phyloP scores from a whole-genome alignment of 2,113 vertebrate genomes.

The Onychostoma macrolepis region DNA sequence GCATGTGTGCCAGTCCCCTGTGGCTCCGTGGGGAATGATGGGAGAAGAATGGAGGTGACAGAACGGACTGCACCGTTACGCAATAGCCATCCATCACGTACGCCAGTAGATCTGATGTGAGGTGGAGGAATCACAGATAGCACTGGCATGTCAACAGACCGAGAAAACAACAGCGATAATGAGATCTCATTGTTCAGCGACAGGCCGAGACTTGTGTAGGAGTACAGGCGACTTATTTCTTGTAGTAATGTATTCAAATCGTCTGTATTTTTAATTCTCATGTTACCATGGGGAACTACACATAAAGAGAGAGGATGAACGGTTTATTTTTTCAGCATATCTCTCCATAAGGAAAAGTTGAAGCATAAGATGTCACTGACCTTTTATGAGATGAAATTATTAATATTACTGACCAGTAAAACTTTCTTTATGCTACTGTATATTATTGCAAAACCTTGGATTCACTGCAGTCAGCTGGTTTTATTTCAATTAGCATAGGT shows the following conservation, averaged over 20 bases:
- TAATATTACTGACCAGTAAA: too few species aligned
- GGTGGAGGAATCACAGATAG: slow-evolving; percentile 6
- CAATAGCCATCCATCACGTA: neutral
- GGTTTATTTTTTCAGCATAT: neutral
- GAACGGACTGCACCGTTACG: neutral
- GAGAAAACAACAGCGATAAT: slow-evolving; percentile 24
- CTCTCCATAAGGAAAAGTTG: neutral
- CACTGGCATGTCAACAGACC: neutral
- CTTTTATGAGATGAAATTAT: neutral
- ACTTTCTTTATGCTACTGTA: neutral
- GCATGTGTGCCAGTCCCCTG: neutral
- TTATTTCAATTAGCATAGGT: neutral
- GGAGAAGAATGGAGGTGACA: slow-evolving; percentile 17
- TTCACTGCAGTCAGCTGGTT: neutral
- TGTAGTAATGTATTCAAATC: neutral
- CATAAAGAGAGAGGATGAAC: neutral
- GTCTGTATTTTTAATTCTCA: neutral
- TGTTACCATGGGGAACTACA: neutral
- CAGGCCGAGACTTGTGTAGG: neutral
- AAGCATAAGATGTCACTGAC: neutral
- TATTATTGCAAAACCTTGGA: neutral
- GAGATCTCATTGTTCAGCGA: slow-evolving; percentile 23
- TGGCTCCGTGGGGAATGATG: neutral
- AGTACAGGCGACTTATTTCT: neutral
- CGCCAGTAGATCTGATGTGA: neutral